Conservation (phyloP, 2,888 invertebrate species). For the Drosophila imparisetae region DNA sequence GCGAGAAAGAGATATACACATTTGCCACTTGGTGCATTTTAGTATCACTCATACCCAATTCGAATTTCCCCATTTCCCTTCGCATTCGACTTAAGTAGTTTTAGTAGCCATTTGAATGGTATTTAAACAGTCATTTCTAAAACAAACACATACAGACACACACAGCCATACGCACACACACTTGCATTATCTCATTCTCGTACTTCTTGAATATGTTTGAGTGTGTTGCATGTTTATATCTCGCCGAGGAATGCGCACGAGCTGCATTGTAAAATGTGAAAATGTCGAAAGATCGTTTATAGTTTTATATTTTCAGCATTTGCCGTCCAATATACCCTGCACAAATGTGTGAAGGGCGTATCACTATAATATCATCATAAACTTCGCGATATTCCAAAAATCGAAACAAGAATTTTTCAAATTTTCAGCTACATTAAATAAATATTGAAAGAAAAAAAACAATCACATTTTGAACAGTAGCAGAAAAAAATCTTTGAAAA, state of each 20-base stretch:
- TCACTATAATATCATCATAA: background rate
- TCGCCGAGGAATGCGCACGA: constrained; percentile 14
- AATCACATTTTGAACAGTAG: background rate
- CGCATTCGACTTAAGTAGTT: constrained; percentile 65
- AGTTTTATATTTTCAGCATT: constrained; percentile 9
- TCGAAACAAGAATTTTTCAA: background rate
- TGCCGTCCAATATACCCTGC: background rate
- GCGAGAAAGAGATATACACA: constrained; percentile 12
- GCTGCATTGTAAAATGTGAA: constrained; percentile 3
- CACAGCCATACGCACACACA: background rate
- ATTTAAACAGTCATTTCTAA: constrained; percentile 65
- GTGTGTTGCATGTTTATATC: constrained; percentile 33
- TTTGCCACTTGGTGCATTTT: constrained; percentile 70
- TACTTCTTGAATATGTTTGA: constrained; percentile 19
- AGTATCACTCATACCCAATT: constrained; percentile 40
- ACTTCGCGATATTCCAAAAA: background rate
- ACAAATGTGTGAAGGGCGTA: background rate
- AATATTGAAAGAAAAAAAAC: background rate
- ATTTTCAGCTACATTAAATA: background rate
- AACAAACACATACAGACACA: constrained; percentile 44
- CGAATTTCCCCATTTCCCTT: constrained; percentile 26
- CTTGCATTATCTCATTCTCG: background rate
- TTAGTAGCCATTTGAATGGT: constrained; percentile 69
- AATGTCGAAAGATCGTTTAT: constrained; percentile 17
- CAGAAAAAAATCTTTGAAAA: background rate